These are phyloP conservation scores for Leucopsar rothschildi DNA, from an alignment of 2,113 vertebrate species.

Conservation along the genomic window DNA sequence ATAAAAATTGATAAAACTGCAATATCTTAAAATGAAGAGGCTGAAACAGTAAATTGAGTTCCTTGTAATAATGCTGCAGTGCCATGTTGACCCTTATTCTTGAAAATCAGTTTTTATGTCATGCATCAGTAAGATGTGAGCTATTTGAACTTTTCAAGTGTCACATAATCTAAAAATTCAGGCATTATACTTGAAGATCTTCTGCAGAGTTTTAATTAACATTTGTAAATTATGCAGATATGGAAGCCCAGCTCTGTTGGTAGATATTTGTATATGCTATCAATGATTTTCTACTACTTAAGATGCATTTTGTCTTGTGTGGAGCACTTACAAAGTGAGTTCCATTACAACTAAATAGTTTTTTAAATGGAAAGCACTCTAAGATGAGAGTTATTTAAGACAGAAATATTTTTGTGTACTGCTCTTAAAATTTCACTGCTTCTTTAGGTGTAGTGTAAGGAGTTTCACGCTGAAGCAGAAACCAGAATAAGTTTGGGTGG, in stretches of 20 bases:
- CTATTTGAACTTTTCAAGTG: not conserved
- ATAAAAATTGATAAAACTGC: slow-evolving; percentile 60
- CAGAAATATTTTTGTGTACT: not conserved
- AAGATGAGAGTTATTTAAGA: not conserved
- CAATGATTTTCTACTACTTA: not conserved
- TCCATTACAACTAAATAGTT: not conserved
- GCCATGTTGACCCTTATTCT: slow-evolving; percentile 22
- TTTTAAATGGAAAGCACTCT: not conserved
- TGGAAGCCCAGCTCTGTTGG: not conserved
- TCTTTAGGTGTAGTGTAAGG: not conserved
- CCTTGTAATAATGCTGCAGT: slow-evolving; percentile 5
- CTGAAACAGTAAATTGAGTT: slow-evolving; percentile 60
- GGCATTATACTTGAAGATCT: not conserved
- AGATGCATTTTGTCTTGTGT: not conserved
- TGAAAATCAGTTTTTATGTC: not conserved
- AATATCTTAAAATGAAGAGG: slow-evolving; percentile 59
- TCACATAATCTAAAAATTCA: not conserved
- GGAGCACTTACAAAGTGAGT: not conserved
- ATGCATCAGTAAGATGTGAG: not conserved
- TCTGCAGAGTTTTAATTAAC: not conserved
- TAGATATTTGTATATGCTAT: not conserved
- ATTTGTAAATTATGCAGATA: not conserved
- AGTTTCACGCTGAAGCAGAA: not conserved
- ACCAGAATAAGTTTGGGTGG: not conserved
- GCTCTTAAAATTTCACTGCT: not conserved